These are phyloP conservation scores for Tetramorium simillimum DNA, from an alignment of 1,140 invertebrate genomes.

Conservation along the genomic window DNA sequence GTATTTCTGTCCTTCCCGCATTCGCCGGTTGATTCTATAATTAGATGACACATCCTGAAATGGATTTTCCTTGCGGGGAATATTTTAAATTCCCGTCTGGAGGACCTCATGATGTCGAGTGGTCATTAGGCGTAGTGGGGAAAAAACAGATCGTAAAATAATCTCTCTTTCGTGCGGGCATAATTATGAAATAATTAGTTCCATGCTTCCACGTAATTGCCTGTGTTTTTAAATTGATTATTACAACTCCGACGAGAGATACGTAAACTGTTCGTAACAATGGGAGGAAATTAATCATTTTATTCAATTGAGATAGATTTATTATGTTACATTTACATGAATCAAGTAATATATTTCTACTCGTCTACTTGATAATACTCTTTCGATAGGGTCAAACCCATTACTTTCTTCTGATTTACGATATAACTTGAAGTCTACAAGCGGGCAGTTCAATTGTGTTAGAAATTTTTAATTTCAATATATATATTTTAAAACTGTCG, in stretches of 20 bases:
- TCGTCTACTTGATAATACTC: neutral
- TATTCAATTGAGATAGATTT: neutral
- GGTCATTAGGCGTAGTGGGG: neutral
- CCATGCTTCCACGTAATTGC: neutral
- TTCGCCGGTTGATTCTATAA: neutral
- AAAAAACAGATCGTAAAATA: neutral
- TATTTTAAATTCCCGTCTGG: neutral
- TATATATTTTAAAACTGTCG: neutral
- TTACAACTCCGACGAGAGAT: neutral
- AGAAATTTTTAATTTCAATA: neutral
- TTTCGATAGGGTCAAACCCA: neutral
- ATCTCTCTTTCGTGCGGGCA: neutral
- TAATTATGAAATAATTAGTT: slow-evolving; percentile 21
- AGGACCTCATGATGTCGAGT: too few species aligned
- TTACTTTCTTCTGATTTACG: neutral
- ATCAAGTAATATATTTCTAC: neutral
- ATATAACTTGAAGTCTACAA: neutral
- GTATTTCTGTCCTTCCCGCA: neutral
- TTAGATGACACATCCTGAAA: slow-evolving; percentile 19
- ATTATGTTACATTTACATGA: neutral
- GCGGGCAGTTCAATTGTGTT: neutral
- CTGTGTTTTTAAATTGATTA: neutral
- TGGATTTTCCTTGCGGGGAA: slow-evolving; percentile 21
- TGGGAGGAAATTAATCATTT: slow-evolving; percentile 1
- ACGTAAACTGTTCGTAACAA: neutral